Percentiles rank a stretch among this genome's conserved stretches.
Evolutionary conservation across 2,113 vertebrate genomes (phyloP).

Genomic region (Saimiri boliviensis): DNA sequence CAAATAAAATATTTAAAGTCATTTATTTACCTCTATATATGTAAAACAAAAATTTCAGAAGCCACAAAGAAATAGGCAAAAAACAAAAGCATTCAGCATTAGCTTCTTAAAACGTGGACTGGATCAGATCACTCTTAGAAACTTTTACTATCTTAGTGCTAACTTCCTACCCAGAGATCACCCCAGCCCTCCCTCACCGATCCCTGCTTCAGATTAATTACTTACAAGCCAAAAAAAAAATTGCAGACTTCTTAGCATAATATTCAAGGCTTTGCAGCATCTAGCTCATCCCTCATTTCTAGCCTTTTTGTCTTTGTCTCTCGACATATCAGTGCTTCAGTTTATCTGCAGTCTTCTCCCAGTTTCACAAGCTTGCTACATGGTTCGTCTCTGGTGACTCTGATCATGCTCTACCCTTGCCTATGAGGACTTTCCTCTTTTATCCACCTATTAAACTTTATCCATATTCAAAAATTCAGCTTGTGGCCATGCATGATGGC

Average conservation of each 20-base stretch:
- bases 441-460: not conserved
- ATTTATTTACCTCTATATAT: not conserved
- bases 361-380: not conserved
- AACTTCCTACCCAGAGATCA: not conserved
- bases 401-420: not conserved
- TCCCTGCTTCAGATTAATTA: not conserved
- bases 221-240: not conserved
- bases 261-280: not conserved
- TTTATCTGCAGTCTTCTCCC: not conserved
- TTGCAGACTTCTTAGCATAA: not conserved
- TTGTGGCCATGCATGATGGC: not conserved
- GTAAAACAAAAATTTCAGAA: not conserved
- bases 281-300: not conserved
- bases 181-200: fast-evolving
- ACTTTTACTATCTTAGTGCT: not conserved
- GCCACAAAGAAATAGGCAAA: not conserved
- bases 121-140: not conserved
- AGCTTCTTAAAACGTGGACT: not conserved
- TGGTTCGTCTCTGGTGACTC: fast-evolving
- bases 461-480: not conserved
- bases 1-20: not conserved
- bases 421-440: not conserved
- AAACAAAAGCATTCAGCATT: not conserved
- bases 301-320: not conserved
- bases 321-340: not conserved